Base-by-base conservation (phyloP, 2,113 vertebrate species). In the Ornithorhynchus anatinus region DNA sequence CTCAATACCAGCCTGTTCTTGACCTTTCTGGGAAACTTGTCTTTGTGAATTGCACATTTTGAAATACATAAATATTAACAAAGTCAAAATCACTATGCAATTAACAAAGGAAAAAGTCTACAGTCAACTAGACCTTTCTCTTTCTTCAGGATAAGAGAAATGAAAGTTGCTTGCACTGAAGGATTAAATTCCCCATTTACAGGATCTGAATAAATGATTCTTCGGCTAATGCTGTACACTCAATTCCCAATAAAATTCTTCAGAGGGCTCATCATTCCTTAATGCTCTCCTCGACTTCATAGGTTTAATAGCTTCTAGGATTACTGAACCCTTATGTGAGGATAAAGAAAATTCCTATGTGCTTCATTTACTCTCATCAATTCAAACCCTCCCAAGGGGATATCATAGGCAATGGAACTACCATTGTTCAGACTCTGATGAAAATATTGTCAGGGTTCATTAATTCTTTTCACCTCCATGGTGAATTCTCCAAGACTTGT, bases 241-340 rank as follows among this genome's bases (percentile, higher is more conserved):
- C 39, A 60, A 42, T 56, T 57, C 32, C 68, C 31, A 73, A 67
- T 59, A 64, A 78, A 77, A 51, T 81, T 80, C 57, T 59, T 11
- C 8, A 31, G 78, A 52, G 22, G 58, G 6, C 43, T 45, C 12
- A 13, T 10, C 2, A 12, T 59, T 32, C 9, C n/a, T 60, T 29
- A 22, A 27, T 53, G 72, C 57, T 16, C 16, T 79, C 58, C 69
- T 44, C 40, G 59, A 59, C n/a, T 62, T 64, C 59, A 63, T 10
- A 65, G 63, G 33, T 11, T 60, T 77, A 68, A 59, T 65, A 66
- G 48, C 53, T 71, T 65, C 37, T 64, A 36, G 48, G 56, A 74
- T 84, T 79, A 66, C 50, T 70, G 65, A 84, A 19, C 16, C 59
- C 80, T 79, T 72, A 64, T 79, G 53, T 36, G 65, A 73, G 43